phyloP scores from a whole-genome alignment of 53 echinoderm and acorn worm genomes.

The Paracentrotus lividus region DNA sequence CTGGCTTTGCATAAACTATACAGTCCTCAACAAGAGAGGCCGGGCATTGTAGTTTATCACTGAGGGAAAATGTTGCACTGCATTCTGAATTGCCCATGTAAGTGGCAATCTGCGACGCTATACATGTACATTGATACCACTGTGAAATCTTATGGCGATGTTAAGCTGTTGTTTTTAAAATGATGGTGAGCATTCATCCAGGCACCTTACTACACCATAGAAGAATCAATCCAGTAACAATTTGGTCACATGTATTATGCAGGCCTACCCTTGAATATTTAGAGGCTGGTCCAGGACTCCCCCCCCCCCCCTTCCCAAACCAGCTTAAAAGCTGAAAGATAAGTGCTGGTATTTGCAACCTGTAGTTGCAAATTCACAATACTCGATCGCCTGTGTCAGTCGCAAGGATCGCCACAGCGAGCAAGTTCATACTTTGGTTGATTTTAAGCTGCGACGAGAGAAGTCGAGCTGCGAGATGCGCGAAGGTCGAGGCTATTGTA shows the following conservation, averaged over 20 bases:
- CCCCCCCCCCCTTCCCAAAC: not conserved
- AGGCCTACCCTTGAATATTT: not conserved
- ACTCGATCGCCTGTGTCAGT: too few relatives aligned
- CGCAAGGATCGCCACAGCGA: too few relatives aligned
- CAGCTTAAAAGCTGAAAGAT: too few relatives aligned
- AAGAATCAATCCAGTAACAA: not conserved
- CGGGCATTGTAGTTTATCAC: not conserved
- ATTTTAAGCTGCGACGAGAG: too few relatives aligned
- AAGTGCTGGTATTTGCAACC: too few relatives aligned
- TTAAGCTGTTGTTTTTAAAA: not conserved
- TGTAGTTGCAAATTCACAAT: too few relatives aligned
- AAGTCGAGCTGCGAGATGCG: too few relatives aligned
- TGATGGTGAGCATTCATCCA: not conserved
- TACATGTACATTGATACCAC: not conserved
- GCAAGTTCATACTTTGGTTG: too few relatives aligned
- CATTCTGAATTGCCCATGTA: too few relatives aligned
- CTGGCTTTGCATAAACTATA: not conserved
- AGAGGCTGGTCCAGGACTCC: not conserved
- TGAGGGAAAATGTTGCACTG: not conserved
- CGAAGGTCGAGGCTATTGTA: too few relatives aligned
- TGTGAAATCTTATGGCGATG: not conserved
- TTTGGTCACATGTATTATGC: not conserved
- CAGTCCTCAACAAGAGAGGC: slow-evolving; percentile 11
- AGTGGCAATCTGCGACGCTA: too few relatives aligned
- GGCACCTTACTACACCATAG: not conserved